phyloP scores from a whole-genome alignment of 2,797 vertebrate species.

The Alcedo atthis region DNA sequence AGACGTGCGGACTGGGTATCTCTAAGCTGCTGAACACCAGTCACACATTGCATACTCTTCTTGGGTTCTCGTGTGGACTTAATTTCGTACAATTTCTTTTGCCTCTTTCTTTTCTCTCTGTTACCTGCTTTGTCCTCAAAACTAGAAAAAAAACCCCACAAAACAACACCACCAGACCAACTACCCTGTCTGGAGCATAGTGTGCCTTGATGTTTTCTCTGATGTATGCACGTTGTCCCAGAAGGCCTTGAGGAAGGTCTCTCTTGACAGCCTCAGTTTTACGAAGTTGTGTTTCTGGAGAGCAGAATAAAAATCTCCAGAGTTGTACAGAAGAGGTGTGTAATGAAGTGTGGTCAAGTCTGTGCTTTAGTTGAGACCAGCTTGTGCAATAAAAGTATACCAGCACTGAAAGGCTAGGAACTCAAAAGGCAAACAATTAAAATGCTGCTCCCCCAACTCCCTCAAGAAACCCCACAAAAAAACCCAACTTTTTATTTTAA shows the following conservation, averaged over 20 bases:
- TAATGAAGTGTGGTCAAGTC: neutral
- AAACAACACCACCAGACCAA: no score
- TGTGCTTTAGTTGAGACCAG: neutral
- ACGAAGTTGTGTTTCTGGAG: neutral
- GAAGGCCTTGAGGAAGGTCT: neutral
- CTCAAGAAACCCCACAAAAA: neutral
- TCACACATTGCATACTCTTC: neutral
- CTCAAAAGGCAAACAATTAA: neutral
- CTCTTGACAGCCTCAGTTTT: neutral
- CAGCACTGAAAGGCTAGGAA: neutral
- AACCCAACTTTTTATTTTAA: neutral
- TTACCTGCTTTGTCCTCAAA: neutral
- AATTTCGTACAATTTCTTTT: neutral
- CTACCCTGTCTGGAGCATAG: neutral
- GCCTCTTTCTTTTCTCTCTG: neutral
- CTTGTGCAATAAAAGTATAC: neutral
- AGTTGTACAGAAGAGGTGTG: neutral
- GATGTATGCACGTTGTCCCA: neutral
- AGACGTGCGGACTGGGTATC: neutral
- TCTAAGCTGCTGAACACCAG: neutral
- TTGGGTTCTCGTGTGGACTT: neutral
- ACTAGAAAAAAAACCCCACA: neutral
- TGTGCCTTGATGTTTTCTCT: neutral
- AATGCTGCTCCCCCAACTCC: neutral
- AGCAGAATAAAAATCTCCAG: neutral